Evolutionary conservation across 1,140 invertebrate genomes (phyloP).

Genomic region (Caenorhabditis brenneri): DNA sequence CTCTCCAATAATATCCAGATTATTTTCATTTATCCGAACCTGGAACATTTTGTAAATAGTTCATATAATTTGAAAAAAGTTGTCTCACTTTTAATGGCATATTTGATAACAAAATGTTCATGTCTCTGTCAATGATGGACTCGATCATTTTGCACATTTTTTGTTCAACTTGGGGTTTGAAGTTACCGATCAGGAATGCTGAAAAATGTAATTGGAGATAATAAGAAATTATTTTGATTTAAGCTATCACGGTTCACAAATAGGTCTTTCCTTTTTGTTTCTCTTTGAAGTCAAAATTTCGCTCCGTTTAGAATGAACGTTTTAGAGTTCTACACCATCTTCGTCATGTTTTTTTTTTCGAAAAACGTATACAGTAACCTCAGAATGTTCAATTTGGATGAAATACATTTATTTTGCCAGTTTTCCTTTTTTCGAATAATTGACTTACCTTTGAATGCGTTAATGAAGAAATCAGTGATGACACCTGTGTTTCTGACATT

Average conservation of each 20-base stretch:
- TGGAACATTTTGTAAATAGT: neutral
- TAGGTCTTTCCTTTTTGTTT: no score
- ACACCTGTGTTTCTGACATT: constrained; percentile 70
- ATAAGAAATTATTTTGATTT: neutral
- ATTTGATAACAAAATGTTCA: constrained; percentile 67
- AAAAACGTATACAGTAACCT: no score
- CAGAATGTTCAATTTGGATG: no score
- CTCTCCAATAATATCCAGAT: constrained; percentile 68
- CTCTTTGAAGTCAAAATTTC: no score
- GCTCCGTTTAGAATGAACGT: no score
- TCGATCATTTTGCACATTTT: constrained; percentile 71
- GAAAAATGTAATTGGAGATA: constrained; percentile 48
- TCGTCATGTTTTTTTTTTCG: no score
- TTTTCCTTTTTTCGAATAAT: no score
- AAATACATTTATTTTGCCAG: no score
- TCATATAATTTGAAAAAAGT: no score
- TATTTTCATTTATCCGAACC: constrained; percentile 68
- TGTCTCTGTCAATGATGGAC: constrained; percentile 67
- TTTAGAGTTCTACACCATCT: no score
- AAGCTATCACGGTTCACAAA: neutral
- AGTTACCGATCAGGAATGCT: constrained; percentile 68
- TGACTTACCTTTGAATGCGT: constrained; percentile 66
- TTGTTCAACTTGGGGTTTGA: constrained; percentile 69
- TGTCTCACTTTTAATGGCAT: constrained; percentile 69
- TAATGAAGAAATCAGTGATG: constrained; percentile 70